Base-by-base conservation (phyloP, 2,888 invertebrate genomes). In the Linyphia triangularis region DNA sequence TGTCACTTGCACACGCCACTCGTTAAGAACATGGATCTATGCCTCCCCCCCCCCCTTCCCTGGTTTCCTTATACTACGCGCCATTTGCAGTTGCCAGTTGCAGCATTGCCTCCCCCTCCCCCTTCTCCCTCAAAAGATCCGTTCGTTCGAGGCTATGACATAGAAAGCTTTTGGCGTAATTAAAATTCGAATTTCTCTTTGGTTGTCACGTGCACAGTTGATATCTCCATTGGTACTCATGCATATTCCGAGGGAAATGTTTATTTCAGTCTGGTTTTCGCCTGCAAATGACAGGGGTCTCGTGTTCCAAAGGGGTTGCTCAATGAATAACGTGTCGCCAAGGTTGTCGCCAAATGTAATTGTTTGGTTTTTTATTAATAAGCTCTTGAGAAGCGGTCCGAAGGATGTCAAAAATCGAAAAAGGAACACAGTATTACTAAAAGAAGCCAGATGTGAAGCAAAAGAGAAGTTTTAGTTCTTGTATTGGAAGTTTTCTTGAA, bases 151-250 rank as follows among this genome's bases (percentile, higher is more conserved):
- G 43, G 19, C 83, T 28, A 28, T 51, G 83, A 85, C 75, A 85
- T 37, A 85, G 77, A 77, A 77, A 69, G 84, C 84, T 77, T 75
- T 73, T 77, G 77, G 75, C 77, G 75, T 85, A 85, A 85, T 85
- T 85, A 85, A 85, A 85, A 84, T 84, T 85, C 75, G 84, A 85
- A 85, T 85, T 85, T 85, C 84, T 85, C 84, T 77, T 84, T 59
- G 67, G 40, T 77, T 77, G 75, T 77, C 77, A 85, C 57, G 75
- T 57, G 77, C 84, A 85, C 75, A 69, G 84, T 85, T 85, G 77
- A 77, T 77, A 85, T 85, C 84, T 85, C 84, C 77, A 85, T 85
- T 85, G 77, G 84, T 77, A 85, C 84, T 85, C 84, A 85, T 77
- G 77, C 77, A 85, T 85, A 85, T 85, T 85, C 84, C 28, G 33